phyloP scores from a whole-genome alignment of 1,140 invertebrate species.

The Drosophila novamexicana region DNA sequence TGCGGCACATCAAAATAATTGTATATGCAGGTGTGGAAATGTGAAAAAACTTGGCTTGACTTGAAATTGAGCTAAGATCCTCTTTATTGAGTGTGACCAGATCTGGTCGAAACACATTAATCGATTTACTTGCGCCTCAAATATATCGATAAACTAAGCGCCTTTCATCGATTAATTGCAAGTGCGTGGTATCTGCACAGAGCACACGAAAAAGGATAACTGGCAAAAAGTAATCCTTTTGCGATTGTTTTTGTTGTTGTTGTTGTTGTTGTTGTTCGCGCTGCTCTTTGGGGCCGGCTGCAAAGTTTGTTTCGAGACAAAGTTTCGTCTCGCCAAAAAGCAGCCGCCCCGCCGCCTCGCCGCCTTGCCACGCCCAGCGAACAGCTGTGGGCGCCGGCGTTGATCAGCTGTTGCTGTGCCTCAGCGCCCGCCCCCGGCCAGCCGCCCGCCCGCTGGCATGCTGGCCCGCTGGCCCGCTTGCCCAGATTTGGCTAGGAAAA shows the following conservation, averaged over 20 bases:
- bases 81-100: too few relatives aligned
- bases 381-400: slow-evolving; percentile 27
- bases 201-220: too few relatives aligned
- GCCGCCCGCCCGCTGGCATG: not conserved
- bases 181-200: too few relatives aligned
- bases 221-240: too few relatives aligned
- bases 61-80: too few relatives aligned
- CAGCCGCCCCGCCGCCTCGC: not conserved
- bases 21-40: too few relatives aligned
- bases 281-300: slow-evolving; percentile 42
- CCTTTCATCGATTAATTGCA: too few relatives aligned
- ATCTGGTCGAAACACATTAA: too few relatives aligned
- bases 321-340: slow-evolving; percentile 58
- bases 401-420: slow-evolving; percentile 57
- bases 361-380: slow-evolving; percentile 1
- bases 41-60: too few relatives aligned
- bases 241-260: slow-evolving; percentile 11
- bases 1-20: too few relatives aligned
- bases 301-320: slow-evolving; percentile 70
- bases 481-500: slow-evolving; percentile 40
- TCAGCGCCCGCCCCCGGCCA: not conserved
- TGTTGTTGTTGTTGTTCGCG: slow-evolving; percentile 29
- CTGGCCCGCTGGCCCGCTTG: slow-evolving; percentile 4
- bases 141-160: too few relatives aligned
- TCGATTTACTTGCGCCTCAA: too few relatives aligned